Percentiles rank a stretch among this genome's conserved stretches.
Conservation (phyloP, 2,888 invertebrate species). For the Chironomus riparius region DNA sequence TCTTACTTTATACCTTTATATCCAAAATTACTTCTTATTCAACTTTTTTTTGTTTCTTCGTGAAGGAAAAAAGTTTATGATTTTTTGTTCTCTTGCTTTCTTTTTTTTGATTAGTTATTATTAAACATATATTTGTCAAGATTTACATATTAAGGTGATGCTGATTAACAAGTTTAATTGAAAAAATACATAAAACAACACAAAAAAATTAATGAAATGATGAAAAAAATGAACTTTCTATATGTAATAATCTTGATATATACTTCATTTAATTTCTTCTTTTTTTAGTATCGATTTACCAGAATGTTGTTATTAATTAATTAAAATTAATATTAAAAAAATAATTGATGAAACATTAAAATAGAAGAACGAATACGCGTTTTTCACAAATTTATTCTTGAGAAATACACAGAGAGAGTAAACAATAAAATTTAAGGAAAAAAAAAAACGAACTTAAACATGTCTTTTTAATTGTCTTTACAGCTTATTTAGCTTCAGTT, state of each 20-base stretch:
- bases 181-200: neutral
- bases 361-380: slow-evolving; percentile 6
- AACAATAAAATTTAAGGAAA: slow-evolving; percentile 21
- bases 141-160: neutral
- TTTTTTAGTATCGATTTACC: slow-evolving; percentile 18
- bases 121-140: neutral
- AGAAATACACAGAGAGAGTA: slow-evolving; percentile 10
- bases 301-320: slow-evolving; percentile 24
- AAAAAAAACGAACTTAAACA: neutral
- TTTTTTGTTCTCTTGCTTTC: neutral
- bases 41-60: no score
- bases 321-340: slow-evolving; percentile 13
- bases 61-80: neutral
- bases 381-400: slow-evolving; percentile 25
- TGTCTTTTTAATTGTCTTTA: neutral
- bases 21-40: no score
- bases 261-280: neutral
- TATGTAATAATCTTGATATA: slow-evolving; percentile 11
- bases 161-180: neutral
- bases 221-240: neutral
- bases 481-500: no score
- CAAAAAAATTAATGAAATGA: neutral
- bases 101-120: neutral
- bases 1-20: no score
- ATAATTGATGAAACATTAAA: neutral